These are phyloP conservation scores for Eospalax fontanierii DNA, from an alignment of 2,797 vertebrate species.

Conservation along the genomic window DNA sequence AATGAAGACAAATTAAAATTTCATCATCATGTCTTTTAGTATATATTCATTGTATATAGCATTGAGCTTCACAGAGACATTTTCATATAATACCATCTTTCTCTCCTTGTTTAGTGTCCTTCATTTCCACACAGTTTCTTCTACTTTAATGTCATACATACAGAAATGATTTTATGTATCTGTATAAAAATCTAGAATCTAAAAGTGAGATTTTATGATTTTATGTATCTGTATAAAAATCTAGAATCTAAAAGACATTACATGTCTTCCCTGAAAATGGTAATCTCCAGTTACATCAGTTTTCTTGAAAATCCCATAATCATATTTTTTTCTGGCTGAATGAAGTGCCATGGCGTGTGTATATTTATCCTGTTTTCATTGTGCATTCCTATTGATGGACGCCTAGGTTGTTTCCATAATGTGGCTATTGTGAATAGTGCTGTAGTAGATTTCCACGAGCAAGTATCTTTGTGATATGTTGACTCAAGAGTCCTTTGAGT, in stretches of 20 bases:
- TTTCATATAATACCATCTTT: neutral
- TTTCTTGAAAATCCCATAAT: neutral
- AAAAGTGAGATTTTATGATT: neutral
- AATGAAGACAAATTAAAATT: neutral
- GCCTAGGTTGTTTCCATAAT: neutral
- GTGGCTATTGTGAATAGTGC: neutral
- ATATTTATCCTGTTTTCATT: neutral
- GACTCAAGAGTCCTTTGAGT: neutral
- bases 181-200: neutral
- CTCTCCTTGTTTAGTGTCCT: neutral
- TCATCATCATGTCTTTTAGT: neutral
- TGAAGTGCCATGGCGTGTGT: neutral
- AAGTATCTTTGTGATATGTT: neutral
- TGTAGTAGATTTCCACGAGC: too few species aligned
- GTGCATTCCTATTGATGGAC: neutral
- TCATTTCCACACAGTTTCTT: neutral
- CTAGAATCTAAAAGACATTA: neutral
- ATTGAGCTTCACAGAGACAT: neutral
- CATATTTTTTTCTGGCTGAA: neutral
- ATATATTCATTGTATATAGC: neutral
- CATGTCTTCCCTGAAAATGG: too few species aligned
- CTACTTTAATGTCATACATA: neutral
- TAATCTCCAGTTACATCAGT: neutral
- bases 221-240: neutral
- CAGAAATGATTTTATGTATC: neutral